Percentiles rank a stretch among this genome's conserved stretches.
phyloP scores from a whole-genome alignment of 2,888 invertebrate species.

The Augochlorella aurata region DNA sequence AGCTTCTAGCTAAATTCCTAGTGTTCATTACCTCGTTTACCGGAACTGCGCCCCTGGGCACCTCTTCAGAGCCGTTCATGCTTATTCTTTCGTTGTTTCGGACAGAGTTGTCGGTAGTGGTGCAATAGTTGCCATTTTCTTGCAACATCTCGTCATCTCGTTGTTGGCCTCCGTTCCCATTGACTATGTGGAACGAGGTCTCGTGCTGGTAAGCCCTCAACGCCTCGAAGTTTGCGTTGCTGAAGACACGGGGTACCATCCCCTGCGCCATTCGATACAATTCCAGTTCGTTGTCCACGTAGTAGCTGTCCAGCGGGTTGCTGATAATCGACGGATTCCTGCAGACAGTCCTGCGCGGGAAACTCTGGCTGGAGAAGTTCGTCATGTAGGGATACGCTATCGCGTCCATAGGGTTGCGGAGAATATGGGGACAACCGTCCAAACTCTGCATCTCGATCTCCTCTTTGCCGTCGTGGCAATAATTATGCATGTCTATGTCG shows the following conservation, averaged over 20 bases:
- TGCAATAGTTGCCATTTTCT: constrained; percentile 44
- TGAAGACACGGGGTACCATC: constrained; percentile 55
- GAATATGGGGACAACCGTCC: constrained; percentile 74
- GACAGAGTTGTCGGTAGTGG: constrained; percentile 29
- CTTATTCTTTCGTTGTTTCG: constrained; percentile 58
- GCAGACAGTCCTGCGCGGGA: constrained; percentile 71
- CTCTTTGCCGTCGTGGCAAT: constrained; percentile 71
- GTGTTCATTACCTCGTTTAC: constrained; percentile 71
- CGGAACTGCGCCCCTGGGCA: constrained; percentile 31
- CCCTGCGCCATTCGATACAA: constrained; percentile 58
- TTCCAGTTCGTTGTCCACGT: constrained; percentile 74
- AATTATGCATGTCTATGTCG: constrained; percentile 75
- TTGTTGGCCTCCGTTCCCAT: constrained; percentile 51
- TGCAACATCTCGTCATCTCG: constrained; percentile 16
- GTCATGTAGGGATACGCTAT: constrained; percentile 72
- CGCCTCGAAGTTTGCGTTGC: constrained; percentile 57
- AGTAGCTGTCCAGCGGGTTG: constrained; percentile 77
- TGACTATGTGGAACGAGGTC: constrained; percentile 48
- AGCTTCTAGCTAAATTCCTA: constrained; percentile 68
- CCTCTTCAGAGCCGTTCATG: constrained; percentile 33
- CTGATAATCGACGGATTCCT: constrained; percentile 76
- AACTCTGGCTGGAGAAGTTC: constrained; percentile 74
- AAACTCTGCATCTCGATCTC: constrained; percentile 76
- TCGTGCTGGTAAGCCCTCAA: constrained; percentile 58
- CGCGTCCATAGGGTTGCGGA: constrained; percentile 70